Evolutionary conservation across 2,888 invertebrate species (phyloP).

Genomic region (Lamproptera curius): DNA sequence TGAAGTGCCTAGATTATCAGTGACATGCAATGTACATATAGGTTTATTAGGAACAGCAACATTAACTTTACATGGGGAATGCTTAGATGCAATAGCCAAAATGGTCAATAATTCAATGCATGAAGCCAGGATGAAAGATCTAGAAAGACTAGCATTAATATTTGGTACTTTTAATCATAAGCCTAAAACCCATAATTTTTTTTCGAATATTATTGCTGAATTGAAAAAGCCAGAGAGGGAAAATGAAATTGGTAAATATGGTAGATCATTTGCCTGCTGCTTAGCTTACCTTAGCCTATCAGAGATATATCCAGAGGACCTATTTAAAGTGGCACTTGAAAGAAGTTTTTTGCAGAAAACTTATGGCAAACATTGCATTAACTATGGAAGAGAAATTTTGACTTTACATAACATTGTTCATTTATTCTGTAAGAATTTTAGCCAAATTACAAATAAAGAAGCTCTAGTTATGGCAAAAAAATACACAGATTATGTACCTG

Average conservation of each 20-base stretch:
- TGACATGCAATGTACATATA: slow-evolving; percentile 81
- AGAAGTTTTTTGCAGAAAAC: slow-evolving; percentile 74
- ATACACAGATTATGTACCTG: slow-evolving; percentile 78
- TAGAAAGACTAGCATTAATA: slow-evolving; percentile 83
- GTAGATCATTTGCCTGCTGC: slow-evolving; percentile 79
- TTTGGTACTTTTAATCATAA: slow-evolving; percentile 80
- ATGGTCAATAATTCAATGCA: slow-evolving; percentile 68
- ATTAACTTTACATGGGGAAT: slow-evolving; percentile 52
- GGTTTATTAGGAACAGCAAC: slow-evolving; percentile 79
- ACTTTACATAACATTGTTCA: slow-evolving; percentile 79
- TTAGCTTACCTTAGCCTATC: slow-evolving; percentile 79
- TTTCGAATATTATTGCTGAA: slow-evolving; percentile 60
- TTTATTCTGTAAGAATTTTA: slow-evolving; percentile 79
- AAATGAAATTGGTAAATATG: slow-evolving; percentile 77
- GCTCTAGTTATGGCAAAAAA: slow-evolving; percentile 76
- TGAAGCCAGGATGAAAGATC: slow-evolving; percentile 82
- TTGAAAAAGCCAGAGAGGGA: slow-evolving; percentile 72
- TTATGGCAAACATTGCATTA: slow-evolving; percentile 68
- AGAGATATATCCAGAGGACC: slow-evolving; percentile 76
- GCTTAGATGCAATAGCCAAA: slow-evolving; percentile 65
- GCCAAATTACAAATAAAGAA: slow-evolving; percentile 66
- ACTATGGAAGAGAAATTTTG: slow-evolving; percentile 79
- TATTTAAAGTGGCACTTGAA: slow-evolving; percentile 77
- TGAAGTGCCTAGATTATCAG: slow-evolving; percentile 78
- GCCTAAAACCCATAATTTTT: slow-evolving; percentile 62